These are phyloP conservation scores for Bicyclus anynana DNA, from an alignment of 1,140 invertebrate genomes.

Conservation along the genomic window DNA sequence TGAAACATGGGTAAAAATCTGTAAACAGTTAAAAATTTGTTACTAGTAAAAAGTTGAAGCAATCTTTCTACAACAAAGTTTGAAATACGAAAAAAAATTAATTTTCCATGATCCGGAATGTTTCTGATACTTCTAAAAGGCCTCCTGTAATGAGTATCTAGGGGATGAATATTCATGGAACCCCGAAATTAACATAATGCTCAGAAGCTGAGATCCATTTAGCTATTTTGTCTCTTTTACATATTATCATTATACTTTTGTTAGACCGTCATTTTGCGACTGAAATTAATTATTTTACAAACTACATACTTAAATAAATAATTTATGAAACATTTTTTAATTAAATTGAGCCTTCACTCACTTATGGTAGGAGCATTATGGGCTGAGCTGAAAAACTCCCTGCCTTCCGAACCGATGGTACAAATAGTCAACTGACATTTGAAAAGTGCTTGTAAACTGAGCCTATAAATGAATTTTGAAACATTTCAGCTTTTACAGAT, in stretches of 20 bases:
- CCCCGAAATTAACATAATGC: not conserved
- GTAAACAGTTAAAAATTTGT: no score
- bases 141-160: not conserved
- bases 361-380: no score
- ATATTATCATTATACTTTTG: conserved; percentile 2
- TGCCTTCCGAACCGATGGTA: no score
- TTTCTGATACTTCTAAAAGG: not conserved
- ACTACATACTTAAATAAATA: not conserved
- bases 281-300: not conserved
- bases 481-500: no score
- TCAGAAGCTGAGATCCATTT: conserved; percentile 6
- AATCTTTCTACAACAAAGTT: not conserved
- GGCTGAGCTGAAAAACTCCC: no score
- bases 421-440: no score
- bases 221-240: conserved; percentile 5
- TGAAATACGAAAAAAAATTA: not conserved
- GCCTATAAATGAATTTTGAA: no score
- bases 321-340: no score
- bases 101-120: not conserved
- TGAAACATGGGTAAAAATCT: no score
- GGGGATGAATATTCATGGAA: conserved; percentile 4
- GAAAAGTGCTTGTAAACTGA: no score
- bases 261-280: not conserved
- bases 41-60: no score
- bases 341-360: no score